Conservation (phyloP, 2,113 vertebrate species). For the Arenaria interpres region DNA sequence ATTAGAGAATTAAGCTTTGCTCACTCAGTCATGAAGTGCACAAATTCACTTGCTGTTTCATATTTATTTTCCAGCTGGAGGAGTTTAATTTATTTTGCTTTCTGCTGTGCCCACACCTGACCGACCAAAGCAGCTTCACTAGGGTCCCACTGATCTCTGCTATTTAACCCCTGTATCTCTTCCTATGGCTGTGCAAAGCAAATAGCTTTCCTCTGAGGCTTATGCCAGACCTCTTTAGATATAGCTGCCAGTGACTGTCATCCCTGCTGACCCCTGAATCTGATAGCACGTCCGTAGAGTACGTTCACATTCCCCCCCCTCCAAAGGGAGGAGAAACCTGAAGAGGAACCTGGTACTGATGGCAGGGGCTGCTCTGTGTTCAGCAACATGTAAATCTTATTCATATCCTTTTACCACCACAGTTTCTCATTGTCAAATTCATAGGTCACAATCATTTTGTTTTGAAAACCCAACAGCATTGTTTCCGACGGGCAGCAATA, state of each 20-base stretch:
- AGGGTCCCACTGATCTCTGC: background rate
- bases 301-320: background rate
- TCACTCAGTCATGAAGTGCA: constrained; percentile 64
- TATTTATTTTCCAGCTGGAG: constrained; percentile 78
- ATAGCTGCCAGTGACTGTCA: background rate
- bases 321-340: background rate
- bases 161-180: constrained; percentile 36
- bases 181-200: background rate
- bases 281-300: background rate
- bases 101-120: constrained; percentile 59
- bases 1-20: constrained; percentile 76
- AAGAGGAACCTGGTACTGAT: background rate
- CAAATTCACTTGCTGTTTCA: constrained; percentile 64
- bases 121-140: constrained; percentile 32
- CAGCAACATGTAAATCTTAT: background rate
- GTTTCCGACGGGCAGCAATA: background rate
- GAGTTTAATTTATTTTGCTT: constrained; percentile 76
- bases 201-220: background rate
- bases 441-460: background rate
- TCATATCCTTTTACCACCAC: background rate
- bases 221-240: background rate
- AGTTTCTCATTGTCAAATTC: background rate
- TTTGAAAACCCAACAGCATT: background rate
- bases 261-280: background rate
- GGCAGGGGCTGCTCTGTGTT: background rate